Conservation (phyloP, 1,140 invertebrate genomes). For the Trachymyrmex cornetzi region DNA sequence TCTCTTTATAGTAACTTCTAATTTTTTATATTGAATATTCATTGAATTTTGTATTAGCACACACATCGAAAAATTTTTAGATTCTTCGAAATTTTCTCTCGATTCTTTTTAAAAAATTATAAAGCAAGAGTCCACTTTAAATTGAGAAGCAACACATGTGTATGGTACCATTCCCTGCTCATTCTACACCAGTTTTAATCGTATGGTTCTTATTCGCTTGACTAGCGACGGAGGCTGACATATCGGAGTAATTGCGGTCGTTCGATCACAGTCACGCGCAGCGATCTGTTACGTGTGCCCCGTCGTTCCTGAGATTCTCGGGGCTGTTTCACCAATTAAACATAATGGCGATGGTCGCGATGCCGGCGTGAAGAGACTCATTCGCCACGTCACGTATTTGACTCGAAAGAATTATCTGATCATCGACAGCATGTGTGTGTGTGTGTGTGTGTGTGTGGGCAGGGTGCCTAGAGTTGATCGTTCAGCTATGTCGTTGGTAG, state of each 20-base stretch:
- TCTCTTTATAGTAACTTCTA: neutral
- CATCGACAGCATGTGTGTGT: neutral
- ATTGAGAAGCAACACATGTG: neutral
- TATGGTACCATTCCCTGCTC: neutral
- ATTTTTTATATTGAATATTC: neutral
- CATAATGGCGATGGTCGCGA: slow-evolving; percentile 9
- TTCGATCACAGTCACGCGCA: slow-evolving; percentile 54
- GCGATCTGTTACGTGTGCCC: slow-evolving; percentile 34
- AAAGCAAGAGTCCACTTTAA: neutral
- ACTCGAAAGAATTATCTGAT: slow-evolving; percentile 37
- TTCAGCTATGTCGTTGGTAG: neutral
- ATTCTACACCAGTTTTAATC: neutral
- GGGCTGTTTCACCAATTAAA: slow-evolving; percentile 48
- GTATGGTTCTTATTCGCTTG: slow-evolving; percentile 1
- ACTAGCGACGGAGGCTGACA: neutral
- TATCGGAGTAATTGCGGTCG: slow-evolving; percentile 39
- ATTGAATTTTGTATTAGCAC: neutral
- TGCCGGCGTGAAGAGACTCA: slow-evolving; percentile 20
- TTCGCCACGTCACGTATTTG: slow-evolving; percentile 8
- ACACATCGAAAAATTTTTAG: neutral
- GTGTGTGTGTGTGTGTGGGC: neutral
- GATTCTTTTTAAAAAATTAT: neutral
- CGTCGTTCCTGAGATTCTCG: slow-evolving; percentile 21
- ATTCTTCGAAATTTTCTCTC: neutral
- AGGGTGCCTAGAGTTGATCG: neutral